Conservation (phyloP, 1,140 invertebrate genomes). For the Drosophila eugracilis region DNA sequence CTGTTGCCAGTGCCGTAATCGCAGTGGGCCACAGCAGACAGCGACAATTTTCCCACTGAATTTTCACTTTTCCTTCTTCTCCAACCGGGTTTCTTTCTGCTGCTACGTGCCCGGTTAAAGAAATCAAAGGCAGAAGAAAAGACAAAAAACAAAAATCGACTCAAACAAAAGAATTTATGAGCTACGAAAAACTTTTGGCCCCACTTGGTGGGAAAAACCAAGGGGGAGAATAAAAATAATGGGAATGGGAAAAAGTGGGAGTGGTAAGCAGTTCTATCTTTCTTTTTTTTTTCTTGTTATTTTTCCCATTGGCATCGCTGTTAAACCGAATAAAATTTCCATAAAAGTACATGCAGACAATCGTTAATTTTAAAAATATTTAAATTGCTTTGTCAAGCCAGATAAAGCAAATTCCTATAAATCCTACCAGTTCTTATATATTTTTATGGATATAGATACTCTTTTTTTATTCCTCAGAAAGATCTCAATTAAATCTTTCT, state of each 20-base stretch:
- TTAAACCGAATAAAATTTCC: constrained; percentile 66
- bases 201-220: no score
- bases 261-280: constrained; percentile 35
- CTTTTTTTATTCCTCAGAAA: constrained; percentile 17
- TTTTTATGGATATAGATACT: constrained; percentile 15
- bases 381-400: constrained; percentile 43
- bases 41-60: constrained; percentile 79
- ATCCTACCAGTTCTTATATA: constrained; percentile 2
- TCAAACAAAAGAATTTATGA: constrained; percentile 74
- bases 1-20: constrained; percentile 63
- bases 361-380: constrained; percentile 63
- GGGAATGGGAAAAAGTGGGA: constrained; percentile 1
- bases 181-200: constrained; percentile 69
- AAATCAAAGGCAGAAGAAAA: no score
- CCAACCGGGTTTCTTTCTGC: constrained; percentile 44
- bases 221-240: background rate
- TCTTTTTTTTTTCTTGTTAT: no score
- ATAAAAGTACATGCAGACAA: constrained; percentile 58
- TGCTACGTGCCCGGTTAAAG: constrained; percentile 39
- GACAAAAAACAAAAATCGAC: no score
- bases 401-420: constrained; percentile 33
- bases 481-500: constrained; percentile 55
- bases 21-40: constrained; percentile 58
- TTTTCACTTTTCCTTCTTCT: constrained; percentile 77
- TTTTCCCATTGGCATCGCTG: constrained; percentile 68